Evolutionary conservation across 2,797 vertebrate genomes (phyloP), one percentile per base, ranked within the genome.

Genomic region (Pogoniulus pusillus): DNA sequence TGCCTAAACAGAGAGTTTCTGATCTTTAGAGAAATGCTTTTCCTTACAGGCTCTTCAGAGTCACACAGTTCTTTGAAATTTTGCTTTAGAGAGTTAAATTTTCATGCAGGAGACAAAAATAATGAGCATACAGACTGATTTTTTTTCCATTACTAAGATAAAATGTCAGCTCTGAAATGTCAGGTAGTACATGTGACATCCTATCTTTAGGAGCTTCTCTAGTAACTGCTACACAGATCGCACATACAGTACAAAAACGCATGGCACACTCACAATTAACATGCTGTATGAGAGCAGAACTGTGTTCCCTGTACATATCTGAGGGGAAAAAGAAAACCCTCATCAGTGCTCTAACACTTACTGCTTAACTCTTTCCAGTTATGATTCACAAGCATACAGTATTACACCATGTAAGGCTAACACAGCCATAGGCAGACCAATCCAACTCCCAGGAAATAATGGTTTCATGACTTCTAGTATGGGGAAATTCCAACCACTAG

Each of bases 91-190:
- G 19, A 24, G 4, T 64, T 70, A 60, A 37, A 26, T 71, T 74
- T 72, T 55, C 59, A 20, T 4, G 51, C 63, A 77, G n/a, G 66
- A 58, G 10, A 74, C 10, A 26, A 69, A 55, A 83, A 24, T 43
- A 77, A 65, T 1, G 4, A 60, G 15, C 1, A 3, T 9, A 29
- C 2, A 51, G 20, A 37, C 35, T 60, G 9, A 0, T 0, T 18
- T 75, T 76, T 73, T 62, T 74, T 49, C 23, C 37, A 62, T 8
- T 20, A 24, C 72, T 71, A 60, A 81, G 72, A 73, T 16, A 63
- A 90, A 96, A 77, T 1, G 6, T 34, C 64, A 65, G 7, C 29
- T 77, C 69, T 75, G 86, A 88, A 45, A 43, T 39, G 34, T 39
- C 45, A 69, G 2, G 2, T 47, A 6, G 60, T 58, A 45, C 72